These are phyloP conservation scores for Etheostoma nigrum DNA, from an alignment of 2,797 vertebrate genomes.

Conservation along the genomic window DNA sequence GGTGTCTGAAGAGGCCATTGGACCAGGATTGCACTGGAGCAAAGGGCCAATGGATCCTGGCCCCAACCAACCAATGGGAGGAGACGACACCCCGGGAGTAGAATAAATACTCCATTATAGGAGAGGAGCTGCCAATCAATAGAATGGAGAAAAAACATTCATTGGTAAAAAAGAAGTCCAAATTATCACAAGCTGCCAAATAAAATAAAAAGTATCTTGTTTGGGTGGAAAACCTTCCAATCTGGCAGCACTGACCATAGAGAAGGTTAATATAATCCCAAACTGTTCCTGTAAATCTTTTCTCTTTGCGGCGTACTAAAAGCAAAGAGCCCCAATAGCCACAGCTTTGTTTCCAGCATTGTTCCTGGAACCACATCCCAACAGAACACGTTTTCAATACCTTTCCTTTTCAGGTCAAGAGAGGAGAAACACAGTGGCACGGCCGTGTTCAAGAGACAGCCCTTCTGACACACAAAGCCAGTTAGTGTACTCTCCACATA, in stretches of 20 bases:
- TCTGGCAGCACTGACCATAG: not conserved
- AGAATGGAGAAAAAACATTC: not conserved
- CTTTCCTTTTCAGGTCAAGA: constrained; percentile 81
- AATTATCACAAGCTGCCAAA: not conserved
- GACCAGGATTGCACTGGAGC: too few relatives aligned
- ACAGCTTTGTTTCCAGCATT: constrained; percentile 31
- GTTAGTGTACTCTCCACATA: constrained; percentile 17
- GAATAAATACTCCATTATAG: not conserved
- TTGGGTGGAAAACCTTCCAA: not conserved
- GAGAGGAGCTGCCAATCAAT: not conserved
- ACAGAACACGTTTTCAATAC: constrained; percentile 64
- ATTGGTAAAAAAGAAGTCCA: not conserved
- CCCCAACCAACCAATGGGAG: too few relatives aligned
- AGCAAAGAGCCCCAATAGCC: constrained; percentile 29
- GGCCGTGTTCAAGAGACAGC: constrained; percentile 39
- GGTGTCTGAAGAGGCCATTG: too few relatives aligned
- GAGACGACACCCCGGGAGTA: too few relatives aligned
- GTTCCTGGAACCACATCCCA: constrained; percentile 51
- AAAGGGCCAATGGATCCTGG: too few relatives aligned
- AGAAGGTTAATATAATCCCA: constrained; percentile 12
- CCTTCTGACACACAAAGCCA: constrained; percentile 23
- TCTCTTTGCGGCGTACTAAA: not conserved
- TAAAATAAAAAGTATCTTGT: not conserved
- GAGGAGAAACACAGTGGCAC: constrained; percentile 50
- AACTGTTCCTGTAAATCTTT: constrained; percentile 21